Percentiles rank a stretch among this genome's conserved stretches.
Conservation (phyloP, 2,797 vertebrate genomes). For the Spinibarbus caldwelli region DNA sequence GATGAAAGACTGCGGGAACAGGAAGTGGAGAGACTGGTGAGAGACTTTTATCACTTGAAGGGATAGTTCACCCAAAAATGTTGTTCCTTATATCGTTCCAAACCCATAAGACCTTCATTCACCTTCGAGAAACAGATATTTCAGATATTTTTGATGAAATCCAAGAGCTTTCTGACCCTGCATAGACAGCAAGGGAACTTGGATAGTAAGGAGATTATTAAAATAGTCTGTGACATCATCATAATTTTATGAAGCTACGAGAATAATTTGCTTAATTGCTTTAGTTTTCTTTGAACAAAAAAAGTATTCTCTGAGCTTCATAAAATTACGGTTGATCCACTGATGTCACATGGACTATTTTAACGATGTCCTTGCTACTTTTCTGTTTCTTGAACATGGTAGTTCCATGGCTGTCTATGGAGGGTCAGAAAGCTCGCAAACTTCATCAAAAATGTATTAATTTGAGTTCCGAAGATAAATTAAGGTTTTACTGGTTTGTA, state of each 20-base stretch:
- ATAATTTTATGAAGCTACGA: not conserved
- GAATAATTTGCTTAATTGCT: no score
- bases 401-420: not conserved
- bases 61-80: no score
- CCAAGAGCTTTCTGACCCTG: not conserved
- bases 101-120: not conserved
- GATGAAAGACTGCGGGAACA: constrained; percentile 94
- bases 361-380: not conserved
- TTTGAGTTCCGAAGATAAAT: not conserved
- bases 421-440: not conserved
- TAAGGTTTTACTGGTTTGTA: not conserved
- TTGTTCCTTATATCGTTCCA: not conserved
- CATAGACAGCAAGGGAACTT: not conserved
- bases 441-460: not conserved
- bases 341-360: not conserved
- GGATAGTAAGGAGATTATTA: not conserved
- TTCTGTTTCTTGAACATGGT: not conserved
- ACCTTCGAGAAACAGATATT: not conserved
- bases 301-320: not conserved
- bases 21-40: constrained; percentile 82
- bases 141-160: not conserved
- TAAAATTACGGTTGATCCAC: not conserved
- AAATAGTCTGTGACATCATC: not conserved
- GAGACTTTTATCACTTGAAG: constrained; percentile 33
- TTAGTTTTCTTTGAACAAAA: no score